Evolutionary conservation across 1,140 invertebrate genomes (phyloP).

Genomic region (Diuraphis noxia): DNA sequence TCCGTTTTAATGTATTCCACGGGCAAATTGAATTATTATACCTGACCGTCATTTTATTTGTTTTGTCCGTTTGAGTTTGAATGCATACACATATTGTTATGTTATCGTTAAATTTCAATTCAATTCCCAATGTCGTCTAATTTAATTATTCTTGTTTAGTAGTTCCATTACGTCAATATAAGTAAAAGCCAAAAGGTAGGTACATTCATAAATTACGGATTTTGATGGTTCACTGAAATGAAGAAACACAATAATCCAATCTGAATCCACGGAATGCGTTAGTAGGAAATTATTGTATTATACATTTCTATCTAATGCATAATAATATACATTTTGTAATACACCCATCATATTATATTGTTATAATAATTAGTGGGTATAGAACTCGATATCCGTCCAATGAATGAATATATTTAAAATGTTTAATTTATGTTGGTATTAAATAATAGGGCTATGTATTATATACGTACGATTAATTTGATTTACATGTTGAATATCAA

Average conservation of each 20-base stretch:
- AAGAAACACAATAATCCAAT: background rate
- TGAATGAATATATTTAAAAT: too few species aligned
- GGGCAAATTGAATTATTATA: conserved; percentile 4
- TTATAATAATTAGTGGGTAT: too few species aligned
- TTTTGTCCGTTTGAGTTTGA: conserved; percentile 2
- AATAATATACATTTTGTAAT: background rate
- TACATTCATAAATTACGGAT: background rate
- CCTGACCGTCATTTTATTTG: conserved; percentile 16
- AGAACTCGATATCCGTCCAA: too few species aligned
- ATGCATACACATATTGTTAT: background rate
- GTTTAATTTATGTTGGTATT: too few species aligned
- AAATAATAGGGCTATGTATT: too few species aligned
- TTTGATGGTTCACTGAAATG: background rate
- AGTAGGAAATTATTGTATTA: background rate
- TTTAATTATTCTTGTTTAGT: conserved; percentile 7
- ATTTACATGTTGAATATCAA: too few species aligned
- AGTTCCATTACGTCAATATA: background rate
- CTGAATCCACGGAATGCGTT: background rate
- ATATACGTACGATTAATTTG: too few species aligned
- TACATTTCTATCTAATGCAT: background rate
- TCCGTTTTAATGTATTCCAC: background rate
- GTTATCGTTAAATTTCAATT: conserved; percentile 19
- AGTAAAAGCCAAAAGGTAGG: background rate
- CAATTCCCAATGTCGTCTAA: conserved; percentile 8
- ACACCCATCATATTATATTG: too few species aligned